Base-by-base conservation (phyloP, 1,140 invertebrate genomes). In the Drosophila navojoa region DNA sequence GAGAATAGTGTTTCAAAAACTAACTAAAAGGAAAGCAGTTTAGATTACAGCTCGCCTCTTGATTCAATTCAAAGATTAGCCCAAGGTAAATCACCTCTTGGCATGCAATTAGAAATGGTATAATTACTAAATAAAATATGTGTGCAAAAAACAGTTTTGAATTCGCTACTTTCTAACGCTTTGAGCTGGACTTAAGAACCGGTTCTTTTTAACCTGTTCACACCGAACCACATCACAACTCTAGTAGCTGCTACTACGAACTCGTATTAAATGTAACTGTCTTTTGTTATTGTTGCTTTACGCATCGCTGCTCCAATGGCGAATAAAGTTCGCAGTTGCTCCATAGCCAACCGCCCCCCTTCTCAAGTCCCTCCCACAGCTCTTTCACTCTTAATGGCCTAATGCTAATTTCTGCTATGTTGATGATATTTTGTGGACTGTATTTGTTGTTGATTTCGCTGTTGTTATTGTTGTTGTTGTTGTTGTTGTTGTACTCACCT, bases 391-490 rank as follows among this genome's bases (percentile, higher is more conserved):
- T 87, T 87, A 79, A 76, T 86, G 60, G 60, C 67, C 68, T 73
- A 45, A 86, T 81, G 82, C 79, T 81, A 86, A 78, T 87, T 86
- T 81, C 42, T 73, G 57, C 40, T 60, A 61, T 47, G 45, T 27
- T 52, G 16, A 35, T 11, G 38, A 25, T 47, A 7, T 22, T 22
- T 27, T 22, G 11, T n/a, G 11, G 22, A 5, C 35, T 47, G 15
- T 32, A 22, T 15, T 49, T 47, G 40, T 13, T 52, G n/a, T 25
- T 47, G 10, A 22, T 22, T 22, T 22, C 19, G 19, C 19, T 1
- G 19, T 22, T 22, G 19, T 2, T 22, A 2, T 1, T 22, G 40
- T 13, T 52, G n/a, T 25, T 47, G 10, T 22, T 19, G 5, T 1
- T 22, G 40, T 13, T 52, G n/a, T 25, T 47, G 10, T 22, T 19